Base-by-base conservation (phyloP, 1,140 invertebrate species). In the Drosophila oshimai region DNA sequence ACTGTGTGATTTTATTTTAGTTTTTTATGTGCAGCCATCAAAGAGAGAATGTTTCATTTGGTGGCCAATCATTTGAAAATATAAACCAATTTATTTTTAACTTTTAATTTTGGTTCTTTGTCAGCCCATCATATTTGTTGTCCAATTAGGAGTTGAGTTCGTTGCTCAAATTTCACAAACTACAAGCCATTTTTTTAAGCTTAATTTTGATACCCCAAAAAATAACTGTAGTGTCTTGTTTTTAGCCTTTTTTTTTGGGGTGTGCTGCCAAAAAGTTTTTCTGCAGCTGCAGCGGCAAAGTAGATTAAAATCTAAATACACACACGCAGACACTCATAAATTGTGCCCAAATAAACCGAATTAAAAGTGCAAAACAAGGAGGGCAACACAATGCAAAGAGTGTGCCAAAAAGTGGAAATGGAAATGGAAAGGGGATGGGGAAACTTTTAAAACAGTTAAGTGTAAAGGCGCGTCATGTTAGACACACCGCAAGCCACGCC, bases 241-340 rank as follows among this genome's bases (percentile, higher is more conserved):
- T 24, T 41, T 33, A 26, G 28, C 46, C 7, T 49, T 18, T 31
- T 36, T 42, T 49, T 64, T 76, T 41, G 37, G 76, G 71, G 77
- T 70, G 70, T 47, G 55, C 49, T 79, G 74, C 51, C 71, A 26
- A 79, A 81, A 84, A 84, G 58, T 84, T 86, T 72, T 72, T 86
- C n/a, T 77, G 74, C 80, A 86, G 80, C 80, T 86, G 80, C 76
- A 80, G 45, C 69, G 77, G 61, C 76, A 87, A 86, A 86, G 80
- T 87, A 87, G 80, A 86, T 86, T 87, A 86, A 84, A 84, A 84
- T 84, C 80, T 84, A 86, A 84, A 84, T 72, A 75, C 71, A 71
- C 70, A 41, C 77, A 76, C 31, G 60, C 72, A 58, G 39, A 53
- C 34, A 60, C 28, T 55, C 64, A 71, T 84, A 78, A 70, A 75